Conservation (phyloP, 2,113 vertebrate genomes). For the Apteryx mantelli region DNA sequence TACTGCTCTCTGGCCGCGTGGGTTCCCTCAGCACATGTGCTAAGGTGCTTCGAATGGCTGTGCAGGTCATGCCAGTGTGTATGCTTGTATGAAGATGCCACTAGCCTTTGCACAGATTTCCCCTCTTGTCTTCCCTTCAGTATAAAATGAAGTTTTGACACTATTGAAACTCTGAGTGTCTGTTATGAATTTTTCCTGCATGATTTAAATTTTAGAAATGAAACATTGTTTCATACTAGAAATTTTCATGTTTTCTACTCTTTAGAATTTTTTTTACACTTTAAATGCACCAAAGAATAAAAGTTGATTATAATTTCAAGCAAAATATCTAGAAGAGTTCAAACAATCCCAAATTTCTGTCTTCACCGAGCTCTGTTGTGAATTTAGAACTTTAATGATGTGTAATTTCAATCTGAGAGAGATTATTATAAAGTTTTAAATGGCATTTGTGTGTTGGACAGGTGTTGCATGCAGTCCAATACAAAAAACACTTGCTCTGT, state of each 20-base stretch:
- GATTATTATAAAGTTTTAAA: neutral
- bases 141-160: neutral
- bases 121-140: neutral
- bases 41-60: neutral
- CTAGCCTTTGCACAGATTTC: neutral
- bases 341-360: neutral
- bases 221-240: neutral
- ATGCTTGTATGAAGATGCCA: accelerated
- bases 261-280: neutral
- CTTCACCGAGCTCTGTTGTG: neutral
- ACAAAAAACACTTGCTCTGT: neutral
- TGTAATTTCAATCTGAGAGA: neutral
- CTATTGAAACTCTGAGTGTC: neutral
- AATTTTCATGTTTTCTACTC: neutral
- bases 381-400: neutral
- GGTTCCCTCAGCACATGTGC: neutral
- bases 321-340: neutral
- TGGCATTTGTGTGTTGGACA: neutral
- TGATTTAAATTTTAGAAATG: neutral
- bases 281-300: neutral
- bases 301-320: neutral
- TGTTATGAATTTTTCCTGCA: neutral
- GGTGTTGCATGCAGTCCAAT: neutral
- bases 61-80: too few species aligned
- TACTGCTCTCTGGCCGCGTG: accelerated